A percentile compares a stretch with the other conserved stretches of the same genome.
These are phyloP conservation scores for Cyclophora albipunctata DNA, from an alignment of 2,888 invertebrate genomes.

Conservation along the genomic window DNA sequence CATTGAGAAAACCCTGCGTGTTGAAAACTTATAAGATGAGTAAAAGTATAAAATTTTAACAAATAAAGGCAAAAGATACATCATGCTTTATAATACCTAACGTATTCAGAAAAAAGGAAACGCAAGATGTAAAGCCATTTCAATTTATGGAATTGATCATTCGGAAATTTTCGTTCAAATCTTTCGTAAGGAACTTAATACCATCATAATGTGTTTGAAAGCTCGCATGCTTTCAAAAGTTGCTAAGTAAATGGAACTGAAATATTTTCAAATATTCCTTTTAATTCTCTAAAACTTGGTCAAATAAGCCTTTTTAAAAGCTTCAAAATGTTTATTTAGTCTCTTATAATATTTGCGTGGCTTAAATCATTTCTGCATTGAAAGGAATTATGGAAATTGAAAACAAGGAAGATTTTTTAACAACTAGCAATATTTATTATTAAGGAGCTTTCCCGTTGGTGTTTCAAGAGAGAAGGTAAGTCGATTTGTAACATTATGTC, in stretches of 20 bases:
- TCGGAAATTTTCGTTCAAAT: constrained; percentile 17
- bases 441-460: too few relatives aligned
- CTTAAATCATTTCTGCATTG: too few relatives aligned
- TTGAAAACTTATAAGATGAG: background rate
- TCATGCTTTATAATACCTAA: too few relatives aligned
- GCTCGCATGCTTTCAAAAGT: constrained; percentile 18
- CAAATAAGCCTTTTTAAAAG: background rate
- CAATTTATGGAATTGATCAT: constrained; percentile 16
- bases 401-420: background rate
- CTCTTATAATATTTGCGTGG: background rate
- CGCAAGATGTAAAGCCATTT: constrained; percentile 4
- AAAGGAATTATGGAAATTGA: too few relatives aligned
- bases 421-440: background rate
- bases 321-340: background rate
- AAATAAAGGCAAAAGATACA: background rate
- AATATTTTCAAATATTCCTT: constrained; percentile 20
- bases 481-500: too few relatives aligned
- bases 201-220: constrained; percentile 6
- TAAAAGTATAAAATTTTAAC: background rate
- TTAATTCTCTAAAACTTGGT: background rate
- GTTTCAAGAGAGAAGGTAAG: too few relatives aligned
- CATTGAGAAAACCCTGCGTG: background rate
- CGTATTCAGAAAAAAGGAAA: too few relatives aligned
- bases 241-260: constrained; percentile 22
- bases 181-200: constrained; percentile 12